Evolutionary conservation across 2,113 vertebrate species (phyloP).

Genomic region (Manacus vitellinus): DNA sequence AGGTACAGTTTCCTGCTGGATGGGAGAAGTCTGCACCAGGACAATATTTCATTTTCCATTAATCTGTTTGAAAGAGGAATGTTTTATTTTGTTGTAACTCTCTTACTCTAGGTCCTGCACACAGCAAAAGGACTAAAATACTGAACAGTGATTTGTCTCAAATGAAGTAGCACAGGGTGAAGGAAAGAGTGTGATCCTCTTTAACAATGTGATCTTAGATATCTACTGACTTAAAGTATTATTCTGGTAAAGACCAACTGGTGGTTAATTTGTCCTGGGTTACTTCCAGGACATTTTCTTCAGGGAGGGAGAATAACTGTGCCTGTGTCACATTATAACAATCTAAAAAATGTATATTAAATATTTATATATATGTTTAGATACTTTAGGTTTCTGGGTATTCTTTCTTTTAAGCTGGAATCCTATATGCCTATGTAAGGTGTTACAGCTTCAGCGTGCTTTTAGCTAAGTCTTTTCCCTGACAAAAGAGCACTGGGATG

Average conservation of each 20-base stretch:
- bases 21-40: not conserved
- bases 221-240: not conserved
- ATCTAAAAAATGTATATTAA: not conserved
- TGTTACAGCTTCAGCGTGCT: not conserved
- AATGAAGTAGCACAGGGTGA: not conserved
- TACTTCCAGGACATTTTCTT: not conserved
- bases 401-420: not conserved
- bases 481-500: not conserved
- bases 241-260: accelerated
- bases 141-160: not conserved
- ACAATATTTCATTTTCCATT: not conserved
- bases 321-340: not conserved
- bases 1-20: not conserved
- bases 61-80: not conserved
- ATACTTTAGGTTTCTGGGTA: not conserved
- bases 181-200: not conserved
- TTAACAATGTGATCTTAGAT: not conserved
- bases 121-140: not conserved
- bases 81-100: not conserved
- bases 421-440: not conserved
- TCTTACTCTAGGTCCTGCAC: not conserved
- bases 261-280: not conserved
- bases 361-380: no score
- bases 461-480: not conserved
- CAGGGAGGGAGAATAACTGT: not conserved